Evolutionary conservation across 2,888 invertebrate species (phyloP).

Genomic region (Cynaeus angustus): DNA sequence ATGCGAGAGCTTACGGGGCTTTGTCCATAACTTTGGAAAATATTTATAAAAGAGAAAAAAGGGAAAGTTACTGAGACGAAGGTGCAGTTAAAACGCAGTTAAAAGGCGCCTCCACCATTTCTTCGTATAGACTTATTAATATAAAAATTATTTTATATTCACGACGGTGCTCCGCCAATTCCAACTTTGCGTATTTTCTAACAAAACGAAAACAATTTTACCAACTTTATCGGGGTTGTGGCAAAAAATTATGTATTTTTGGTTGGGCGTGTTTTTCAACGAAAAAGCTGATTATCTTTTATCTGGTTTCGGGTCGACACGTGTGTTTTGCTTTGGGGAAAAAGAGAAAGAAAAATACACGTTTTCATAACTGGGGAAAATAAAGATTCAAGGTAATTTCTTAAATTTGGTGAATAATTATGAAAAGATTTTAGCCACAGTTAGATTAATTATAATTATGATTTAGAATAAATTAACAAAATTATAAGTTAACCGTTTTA

Average conservation of each 20-base stretch:
- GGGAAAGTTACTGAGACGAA: neutral
- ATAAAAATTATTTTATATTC: neutral
- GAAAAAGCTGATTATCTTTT: conserved; percentile 8
- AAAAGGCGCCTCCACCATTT: too few relatives aligned
- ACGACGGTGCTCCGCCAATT: neutral
- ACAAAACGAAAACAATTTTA: conserved; percentile 6
- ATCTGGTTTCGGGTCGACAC: neutral
- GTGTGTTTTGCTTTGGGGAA: conserved; percentile 1
- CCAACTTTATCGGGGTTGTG: neutral
- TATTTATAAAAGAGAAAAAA: conserved; percentile 5
- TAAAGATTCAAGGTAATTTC: too few relatives aligned
- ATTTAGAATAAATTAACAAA: too few relatives aligned
- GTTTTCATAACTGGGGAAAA: too few relatives aligned
- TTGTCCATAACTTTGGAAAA: conserved; percentile 1
- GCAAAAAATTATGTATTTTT: neutral
- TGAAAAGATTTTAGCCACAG: too few relatives aligned
- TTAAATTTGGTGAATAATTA: too few relatives aligned
- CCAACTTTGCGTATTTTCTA: conserved; percentile 2
- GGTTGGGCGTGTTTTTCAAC: conserved; percentile 5
- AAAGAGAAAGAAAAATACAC: neutral
- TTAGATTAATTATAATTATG: too few relatives aligned
- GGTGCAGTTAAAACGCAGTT: neutral
- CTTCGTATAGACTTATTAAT: too few relatives aligned
- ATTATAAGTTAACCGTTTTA: too few relatives aligned
- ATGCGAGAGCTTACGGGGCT: conserved; percentile 24